Evolutionary conservation across 2,797 vertebrate species (phyloP), one percentile per base, ranked within the genome.

Genomic region (Hybognathus amarus): DNA sequence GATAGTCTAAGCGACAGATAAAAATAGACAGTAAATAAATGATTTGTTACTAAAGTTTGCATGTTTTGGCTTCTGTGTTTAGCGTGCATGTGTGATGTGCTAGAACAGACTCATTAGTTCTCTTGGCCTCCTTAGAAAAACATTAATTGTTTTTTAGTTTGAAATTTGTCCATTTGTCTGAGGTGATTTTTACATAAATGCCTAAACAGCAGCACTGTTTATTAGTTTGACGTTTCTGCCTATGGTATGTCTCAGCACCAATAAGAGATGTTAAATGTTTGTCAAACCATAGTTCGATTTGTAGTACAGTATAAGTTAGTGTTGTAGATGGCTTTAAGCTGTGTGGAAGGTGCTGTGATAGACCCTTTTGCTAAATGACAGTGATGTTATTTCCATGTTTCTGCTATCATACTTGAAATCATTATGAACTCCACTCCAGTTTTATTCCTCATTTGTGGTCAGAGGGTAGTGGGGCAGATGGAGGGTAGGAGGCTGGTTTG

Each of bases 371-470:
- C n/a, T 68, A 12, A 36, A 13, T 42, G 9, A 40, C 66, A 22
- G 36, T 22, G 38, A 40, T 22, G n/a, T 73, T 27, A 50, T 50
- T 30, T 50, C n/a, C 45, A 8, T 71, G 13, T 24, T 45, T 64
- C 18, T 78, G 56, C 76, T 66, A 3, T 52, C 33, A 27, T 30
- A 40, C 17, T 38, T 75, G 59, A 67, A 75, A 20, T 73, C n/a
- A 8, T 67, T 69, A 33, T 77, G 17, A 77, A 68, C 71, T 56
- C 8, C 27, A 38, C 80, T 74, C 5, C n/a, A 42, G 36, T 47
- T 68, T 68, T 77, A 33, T 30, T 68, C 36, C 27, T 69, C 24
- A 47, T 66, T 61, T 30, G 63, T 83, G 40, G 52, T 77, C 27
- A 69, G 52, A 77, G 24, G 17, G 36, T 63, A 27, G 4, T 24